Conservation (phyloP, 2,113 vertebrate genomes). For the Nansenia antarctica region DNA sequence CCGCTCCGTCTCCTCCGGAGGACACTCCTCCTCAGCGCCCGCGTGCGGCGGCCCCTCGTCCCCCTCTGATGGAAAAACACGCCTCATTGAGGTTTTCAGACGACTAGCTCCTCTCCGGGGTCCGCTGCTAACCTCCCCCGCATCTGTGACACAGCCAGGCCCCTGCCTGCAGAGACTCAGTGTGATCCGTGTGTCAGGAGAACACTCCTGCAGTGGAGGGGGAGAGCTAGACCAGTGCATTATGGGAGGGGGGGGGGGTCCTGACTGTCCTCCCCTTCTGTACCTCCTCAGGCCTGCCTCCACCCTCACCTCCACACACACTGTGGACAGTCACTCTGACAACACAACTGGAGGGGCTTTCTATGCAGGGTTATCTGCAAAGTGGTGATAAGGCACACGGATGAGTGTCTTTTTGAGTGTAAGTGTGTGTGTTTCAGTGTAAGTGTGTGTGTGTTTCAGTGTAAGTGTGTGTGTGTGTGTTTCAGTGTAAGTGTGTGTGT, state of each 20-base stretch:
- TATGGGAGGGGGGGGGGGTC: not conserved
- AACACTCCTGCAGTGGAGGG: constrained; percentile 42
- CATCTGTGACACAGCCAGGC: not conserved
- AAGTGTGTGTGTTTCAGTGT: constrained; percentile 10
- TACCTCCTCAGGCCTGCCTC: not conserved
- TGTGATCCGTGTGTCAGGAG: constrained; percentile 43
- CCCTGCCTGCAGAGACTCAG: not conserved
- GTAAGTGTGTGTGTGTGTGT: constrained; percentile 27
- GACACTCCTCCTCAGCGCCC: constrained; percentile 30
- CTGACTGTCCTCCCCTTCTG: constrained; percentile 12
- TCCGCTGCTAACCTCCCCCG: constrained; percentile 16
- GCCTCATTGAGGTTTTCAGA: constrained; percentile 46
- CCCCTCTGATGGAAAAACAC: constrained; percentile 51
- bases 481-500: constrained; percentile 36
- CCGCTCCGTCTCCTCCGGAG: constrained; percentile 40
- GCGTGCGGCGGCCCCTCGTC: constrained; percentile 25
- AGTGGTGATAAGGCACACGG: not conserved
- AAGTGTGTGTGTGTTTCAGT: constrained; percentile 17
- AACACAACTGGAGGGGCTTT: constrained; percentile 13
- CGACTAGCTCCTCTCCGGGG: constrained; percentile 52
- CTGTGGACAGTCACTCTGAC: constrained; percentile 31
- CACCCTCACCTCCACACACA: not conserved
- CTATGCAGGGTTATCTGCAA: constrained; percentile 14
- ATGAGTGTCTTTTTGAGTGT: not conserved
- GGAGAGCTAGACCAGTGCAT: constrained; percentile 43